phyloP scores from a whole-genome alignment of 2,888 invertebrate genomes.

The Drosophila subsilvestris region DNA sequence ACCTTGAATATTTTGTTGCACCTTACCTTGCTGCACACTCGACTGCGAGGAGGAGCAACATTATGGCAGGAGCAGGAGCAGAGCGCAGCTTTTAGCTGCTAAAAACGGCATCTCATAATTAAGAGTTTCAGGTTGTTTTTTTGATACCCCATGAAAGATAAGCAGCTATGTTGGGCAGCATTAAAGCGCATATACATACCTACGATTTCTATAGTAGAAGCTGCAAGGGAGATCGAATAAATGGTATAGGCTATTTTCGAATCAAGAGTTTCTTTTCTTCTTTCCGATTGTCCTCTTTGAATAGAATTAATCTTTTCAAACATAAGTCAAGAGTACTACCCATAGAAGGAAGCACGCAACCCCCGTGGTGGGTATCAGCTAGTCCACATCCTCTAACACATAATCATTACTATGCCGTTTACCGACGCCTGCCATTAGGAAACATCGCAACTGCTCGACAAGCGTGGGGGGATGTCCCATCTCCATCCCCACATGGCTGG shows the following conservation, averaged over 20 bases:
- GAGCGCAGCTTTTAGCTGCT: slow-evolving; percentile 61
- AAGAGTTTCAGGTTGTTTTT: slow-evolving; percentile 50
- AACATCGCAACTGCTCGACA: slow-evolving; percentile 29
- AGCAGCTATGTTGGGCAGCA: background rate
- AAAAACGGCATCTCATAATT: slow-evolving; percentile 71
- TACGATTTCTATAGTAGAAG: background rate
- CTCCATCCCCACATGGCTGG: slow-evolving; percentile 52
- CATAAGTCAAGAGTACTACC: no score
- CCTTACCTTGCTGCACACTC: slow-evolving; percentile 28
- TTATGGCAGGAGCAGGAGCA: slow-evolving; percentile 11
- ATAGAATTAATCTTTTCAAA: no score
- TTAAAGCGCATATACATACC: background rate
- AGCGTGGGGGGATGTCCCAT: slow-evolving; percentile 6
- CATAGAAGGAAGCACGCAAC: no score
- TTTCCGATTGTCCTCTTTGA: no score
- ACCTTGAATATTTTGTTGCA: slow-evolving; percentile 38
- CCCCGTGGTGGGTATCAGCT: background rate
- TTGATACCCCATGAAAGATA: background rate
- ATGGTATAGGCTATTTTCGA: no score
- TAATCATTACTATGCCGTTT: background rate
- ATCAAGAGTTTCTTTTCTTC: no score
- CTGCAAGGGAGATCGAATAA: no score
- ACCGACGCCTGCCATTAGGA: slow-evolving; percentile 51
- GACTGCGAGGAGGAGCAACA: slow-evolving; percentile 33
- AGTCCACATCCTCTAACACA: background rate